Evolutionary conservation across 2,888 invertebrate species (phyloP), one percentile per base, ranked within the genome.

Genomic region (Standfussiana lucernea): DNA sequence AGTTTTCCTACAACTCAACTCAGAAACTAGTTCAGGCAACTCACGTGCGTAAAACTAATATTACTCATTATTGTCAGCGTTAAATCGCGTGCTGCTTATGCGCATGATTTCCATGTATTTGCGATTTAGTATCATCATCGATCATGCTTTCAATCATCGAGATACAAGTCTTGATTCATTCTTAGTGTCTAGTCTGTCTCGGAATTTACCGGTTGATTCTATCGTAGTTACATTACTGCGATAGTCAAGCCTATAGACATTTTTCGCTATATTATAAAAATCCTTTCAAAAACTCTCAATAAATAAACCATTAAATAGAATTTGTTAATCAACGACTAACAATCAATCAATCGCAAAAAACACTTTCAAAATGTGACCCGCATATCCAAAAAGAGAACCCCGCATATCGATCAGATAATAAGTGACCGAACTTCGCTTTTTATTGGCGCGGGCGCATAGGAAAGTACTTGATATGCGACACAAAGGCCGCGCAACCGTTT

Each of bases 381-480:
- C 68, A 84, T 74, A 62, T 74, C 66, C 64, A 71, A 79, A 86
- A 76, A 79, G 66, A 73, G 64, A 72, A 64, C 37, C 45, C 42
- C 67, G 61, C 75, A 61, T 71, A 66, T 75, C 28, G 61, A 86
- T 87, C 86, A 73, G 81, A 79, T 85, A 87, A 83, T 84, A 87
- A 78, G 40, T 69, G 47, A 62, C 69, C 68, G 69, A 85, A 85
- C 68, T 78, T 78, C 72, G 73, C 70, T 83, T 74, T 71, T 79
- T 72, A 71, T 42, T 56, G 64, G 68, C 78, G 78, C 86, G 28
- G 61, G 72, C 76, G 80, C 77, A 77, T 77, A 83, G 72, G 79
- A 88, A 88, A 87, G 88, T 84, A 72, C 56, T 84, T 84, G 75
- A 84, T 70, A 80, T 74, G 79, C 84, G 80, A 73, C 77, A 86